phyloP scores from a whole-genome alignment of 2,888 invertebrate species.

The Alloplasta piceator region DNA sequence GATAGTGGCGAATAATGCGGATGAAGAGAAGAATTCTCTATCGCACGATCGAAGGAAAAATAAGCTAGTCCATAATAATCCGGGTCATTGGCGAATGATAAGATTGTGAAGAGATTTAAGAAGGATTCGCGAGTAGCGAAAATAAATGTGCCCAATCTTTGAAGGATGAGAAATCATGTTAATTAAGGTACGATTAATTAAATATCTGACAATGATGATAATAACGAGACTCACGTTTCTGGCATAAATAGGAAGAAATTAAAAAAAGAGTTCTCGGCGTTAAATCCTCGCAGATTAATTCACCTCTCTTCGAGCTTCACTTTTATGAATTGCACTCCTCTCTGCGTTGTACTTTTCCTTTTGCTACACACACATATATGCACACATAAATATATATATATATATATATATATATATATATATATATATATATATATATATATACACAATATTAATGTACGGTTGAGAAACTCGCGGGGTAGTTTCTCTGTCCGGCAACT shows the following conservation, averaged over 20 bases:
- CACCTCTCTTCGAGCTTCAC: constrained; percentile 48
- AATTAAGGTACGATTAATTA: background rate
- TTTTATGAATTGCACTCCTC: constrained; percentile 35
- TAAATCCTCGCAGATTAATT: constrained; percentile 57
- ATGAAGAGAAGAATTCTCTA: background rate
- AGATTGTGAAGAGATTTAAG: no score
- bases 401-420: constrained; percentile 11
- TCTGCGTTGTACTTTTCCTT: background rate
- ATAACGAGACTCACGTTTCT: constrained; percentile 55
- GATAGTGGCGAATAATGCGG: constrained; percentile 5
- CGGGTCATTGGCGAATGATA: background rate
- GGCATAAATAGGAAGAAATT: constrained; percentile 16
- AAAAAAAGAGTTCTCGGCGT: constrained; percentile 26
- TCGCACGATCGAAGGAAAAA: constrained; percentile 12
- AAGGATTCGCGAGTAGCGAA: no score
- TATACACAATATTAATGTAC: constrained; percentile 2
- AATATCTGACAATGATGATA: background rate
- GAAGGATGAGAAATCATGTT: no score
- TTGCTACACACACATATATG: constrained; percentile 5
- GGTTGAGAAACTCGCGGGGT: constrained; percentile 53
- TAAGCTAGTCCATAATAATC: background rate
- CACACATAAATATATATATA: constrained; percentile 16
- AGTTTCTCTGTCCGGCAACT: constrained; percentile 37
- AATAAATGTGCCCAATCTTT: no score
- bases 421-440: constrained; percentile 21